These are phyloP conservation scores for Burhinus bistriatus DNA, from an alignment of 2,113 vertebrate genomes.

Conservation along the genomic window DNA sequence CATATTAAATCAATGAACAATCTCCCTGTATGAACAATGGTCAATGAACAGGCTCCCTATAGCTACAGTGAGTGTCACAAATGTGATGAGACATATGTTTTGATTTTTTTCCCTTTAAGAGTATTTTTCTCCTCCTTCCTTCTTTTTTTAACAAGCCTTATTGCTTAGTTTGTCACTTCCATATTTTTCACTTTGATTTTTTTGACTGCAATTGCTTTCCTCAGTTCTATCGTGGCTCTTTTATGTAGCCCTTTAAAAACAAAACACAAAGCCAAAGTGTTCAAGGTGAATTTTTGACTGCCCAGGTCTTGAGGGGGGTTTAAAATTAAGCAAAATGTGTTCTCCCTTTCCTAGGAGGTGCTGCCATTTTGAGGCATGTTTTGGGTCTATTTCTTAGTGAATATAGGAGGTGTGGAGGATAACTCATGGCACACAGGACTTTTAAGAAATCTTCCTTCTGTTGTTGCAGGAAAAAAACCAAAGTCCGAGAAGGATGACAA, in stretches of 20 bases:
- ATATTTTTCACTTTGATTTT: background rate
- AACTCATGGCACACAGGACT: background rate
- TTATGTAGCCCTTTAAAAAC: background rate
- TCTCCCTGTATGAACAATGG: background rate
- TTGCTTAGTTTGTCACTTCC: background rate
- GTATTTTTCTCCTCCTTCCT: background rate
- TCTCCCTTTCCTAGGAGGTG: background rate
- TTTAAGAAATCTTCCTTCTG: constrained; percentile 35
- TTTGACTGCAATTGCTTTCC: background rate
- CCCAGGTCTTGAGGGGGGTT: background rate
- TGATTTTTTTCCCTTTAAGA: background rate
- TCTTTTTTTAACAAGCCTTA: background rate
- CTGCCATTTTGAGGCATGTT: background rate
- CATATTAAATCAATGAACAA: background rate
- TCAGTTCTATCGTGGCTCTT: background rate
- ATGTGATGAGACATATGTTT: background rate
- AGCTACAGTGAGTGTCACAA: background rate
- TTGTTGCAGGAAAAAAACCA: constrained; percentile 78
- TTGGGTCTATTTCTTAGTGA: background rate
- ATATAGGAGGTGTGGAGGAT: background rate
- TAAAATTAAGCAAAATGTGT: background rate
- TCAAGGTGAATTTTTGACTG: background rate
- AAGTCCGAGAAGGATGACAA: constrained; percentile 81
- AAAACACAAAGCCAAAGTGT: background rate
- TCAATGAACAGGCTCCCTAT: background rate